Conservation (phyloP, 1,140 invertebrate species). For the Limonius californicus region DNA sequence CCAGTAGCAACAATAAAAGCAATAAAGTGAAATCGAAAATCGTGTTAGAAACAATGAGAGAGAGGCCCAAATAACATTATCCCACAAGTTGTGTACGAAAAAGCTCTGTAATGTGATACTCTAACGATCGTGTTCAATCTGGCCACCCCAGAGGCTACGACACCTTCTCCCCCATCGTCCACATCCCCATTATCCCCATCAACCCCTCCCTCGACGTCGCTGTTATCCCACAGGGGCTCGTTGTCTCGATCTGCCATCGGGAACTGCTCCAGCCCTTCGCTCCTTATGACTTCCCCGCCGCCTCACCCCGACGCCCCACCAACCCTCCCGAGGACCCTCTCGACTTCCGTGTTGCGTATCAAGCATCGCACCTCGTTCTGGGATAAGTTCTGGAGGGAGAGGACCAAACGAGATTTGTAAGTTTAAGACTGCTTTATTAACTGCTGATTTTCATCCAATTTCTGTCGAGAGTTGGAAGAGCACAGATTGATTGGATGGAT, state of each 20-base stretch:
- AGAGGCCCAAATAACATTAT: not conserved
- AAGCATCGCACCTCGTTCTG: slow-evolving; percentile 71
- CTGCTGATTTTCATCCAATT: too few species aligned
- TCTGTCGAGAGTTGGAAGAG: too few species aligned
- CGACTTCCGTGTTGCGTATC: slow-evolving; percentile 72
- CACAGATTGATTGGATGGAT: too few species aligned
- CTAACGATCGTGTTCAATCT: slow-evolving; percentile 28
- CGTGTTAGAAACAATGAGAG: not conserved
- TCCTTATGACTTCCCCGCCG: slow-evolving; percentile 53
- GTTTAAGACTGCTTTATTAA: slow-evolving; percentile 39
- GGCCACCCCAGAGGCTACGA: slow-evolving; percentile 30
- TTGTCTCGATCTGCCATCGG: slow-evolving; percentile 42
- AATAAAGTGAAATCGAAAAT: too few species aligned
- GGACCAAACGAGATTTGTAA: slow-evolving; percentile 64
- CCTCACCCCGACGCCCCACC: slow-evolving; percentile 46
- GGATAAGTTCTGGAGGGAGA: slow-evolving; percentile 75
- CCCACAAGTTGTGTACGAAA: not conserved
- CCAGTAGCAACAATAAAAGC: too few species aligned
- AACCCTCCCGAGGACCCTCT: slow-evolving; percentile 69
- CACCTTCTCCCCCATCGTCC: slow-evolving; percentile 27
- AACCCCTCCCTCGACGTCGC: slow-evolving; percentile 35
- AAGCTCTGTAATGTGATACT: not conserved
- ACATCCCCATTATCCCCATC: slow-evolving; percentile 28
- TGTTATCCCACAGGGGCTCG: slow-evolving; percentile 38
- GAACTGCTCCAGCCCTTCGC: slow-evolving; percentile 50